Conservation (phyloP, 1,140 invertebrate genomes). For the Drosophila quadrilineata region DNA sequence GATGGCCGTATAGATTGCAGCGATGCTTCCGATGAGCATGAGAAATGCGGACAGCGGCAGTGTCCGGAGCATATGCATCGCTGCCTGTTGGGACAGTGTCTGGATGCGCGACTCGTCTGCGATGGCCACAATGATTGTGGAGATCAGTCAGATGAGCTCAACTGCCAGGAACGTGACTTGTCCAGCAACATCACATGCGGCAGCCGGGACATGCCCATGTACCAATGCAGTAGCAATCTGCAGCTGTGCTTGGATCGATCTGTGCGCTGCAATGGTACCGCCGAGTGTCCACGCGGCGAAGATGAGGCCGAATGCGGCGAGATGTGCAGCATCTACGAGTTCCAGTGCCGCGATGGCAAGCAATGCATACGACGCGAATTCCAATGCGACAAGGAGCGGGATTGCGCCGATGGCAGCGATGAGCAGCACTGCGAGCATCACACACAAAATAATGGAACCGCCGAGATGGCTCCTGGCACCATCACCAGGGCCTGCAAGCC, state of each 20-base stretch:
- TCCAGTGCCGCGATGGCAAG: slow-evolving; percentile 82
- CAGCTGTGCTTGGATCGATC: slow-evolving; percentile 82
- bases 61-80: slow-evolving; percentile 77
- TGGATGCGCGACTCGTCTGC: slow-evolving; percentile 81
- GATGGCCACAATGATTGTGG: slow-evolving; percentile 83
- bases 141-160: slow-evolving; percentile 82
- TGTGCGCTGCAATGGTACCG: slow-evolving; percentile 85
- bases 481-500: slow-evolving; percentile 39
- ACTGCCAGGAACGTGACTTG: slow-evolving; percentile 64
- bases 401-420: slow-evolving; percentile 86
- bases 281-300: slow-evolving; percentile 87
- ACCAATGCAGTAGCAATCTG: slow-evolving; percentile 84
- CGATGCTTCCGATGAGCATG: slow-evolving; percentile 87
- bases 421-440: slow-evolving; percentile 84
- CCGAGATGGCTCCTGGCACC: not conserved
- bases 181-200: slow-evolving; percentile 47
- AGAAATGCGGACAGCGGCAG: slow-evolving; percentile 82
- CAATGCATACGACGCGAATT: slow-evolving; percentile 84
- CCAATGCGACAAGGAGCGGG: slow-evolving; percentile 86
- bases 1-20: slow-evolving; percentile 87
- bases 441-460: not conserved
- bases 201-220: slow-evolving; percentile 31
- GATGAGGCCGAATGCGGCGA: slow-evolving; percentile 84
- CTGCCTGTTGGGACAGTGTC: slow-evolving; percentile 82
- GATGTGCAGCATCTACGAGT: slow-evolving; percentile 82